A percentile compares a stretch with the other conserved stretches of the same genome.
Conservation (phyloP, 2,113 vertebrate species). For the Crotalus viridis region DNA sequence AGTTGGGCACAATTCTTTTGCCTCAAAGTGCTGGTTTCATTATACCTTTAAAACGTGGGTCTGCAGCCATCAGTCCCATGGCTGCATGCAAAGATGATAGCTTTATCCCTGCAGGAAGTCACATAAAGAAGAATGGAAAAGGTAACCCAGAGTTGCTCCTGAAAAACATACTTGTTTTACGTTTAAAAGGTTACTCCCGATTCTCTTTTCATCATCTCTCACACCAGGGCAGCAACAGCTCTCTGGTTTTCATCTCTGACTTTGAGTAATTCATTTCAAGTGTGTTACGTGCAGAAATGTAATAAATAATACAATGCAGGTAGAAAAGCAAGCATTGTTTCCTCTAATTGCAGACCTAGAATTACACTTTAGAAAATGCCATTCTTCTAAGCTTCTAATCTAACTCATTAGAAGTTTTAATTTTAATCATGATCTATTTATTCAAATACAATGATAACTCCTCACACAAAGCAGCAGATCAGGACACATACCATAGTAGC, state of each 20-base stretch:
- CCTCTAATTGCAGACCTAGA: not conserved
- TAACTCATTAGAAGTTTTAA: not conserved
- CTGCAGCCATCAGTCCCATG: not conserved
- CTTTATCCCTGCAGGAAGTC: not conserved
- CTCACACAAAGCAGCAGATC: not conserved
- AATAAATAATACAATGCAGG: not conserved
- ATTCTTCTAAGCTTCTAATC: not conserved
- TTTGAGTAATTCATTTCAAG: not conserved
- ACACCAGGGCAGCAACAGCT: not conserved
- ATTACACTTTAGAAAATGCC: not conserved
- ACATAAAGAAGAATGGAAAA: slow-evolving; percentile 21
- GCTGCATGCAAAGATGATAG: slow-evolving; percentile 6
- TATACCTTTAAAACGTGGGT: not conserved
- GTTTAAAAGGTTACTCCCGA: slow-evolving; percentile 12
- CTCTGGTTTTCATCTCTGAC: not conserved
- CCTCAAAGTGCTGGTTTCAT: not conserved
- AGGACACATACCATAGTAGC: not conserved
- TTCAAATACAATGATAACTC: not conserved
- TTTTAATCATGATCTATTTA: not conserved
- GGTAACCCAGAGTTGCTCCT: not conserved
- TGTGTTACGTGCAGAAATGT: not conserved
- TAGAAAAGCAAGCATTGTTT: not conserved
- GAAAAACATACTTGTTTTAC: not conserved
- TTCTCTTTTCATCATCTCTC: slow-evolving; percentile 4
- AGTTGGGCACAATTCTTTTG: not conserved